Base-by-base conservation (phyloP, 35 echinoderm and acorn worm genomes). In the Apostichopus japonicus region DNA sequence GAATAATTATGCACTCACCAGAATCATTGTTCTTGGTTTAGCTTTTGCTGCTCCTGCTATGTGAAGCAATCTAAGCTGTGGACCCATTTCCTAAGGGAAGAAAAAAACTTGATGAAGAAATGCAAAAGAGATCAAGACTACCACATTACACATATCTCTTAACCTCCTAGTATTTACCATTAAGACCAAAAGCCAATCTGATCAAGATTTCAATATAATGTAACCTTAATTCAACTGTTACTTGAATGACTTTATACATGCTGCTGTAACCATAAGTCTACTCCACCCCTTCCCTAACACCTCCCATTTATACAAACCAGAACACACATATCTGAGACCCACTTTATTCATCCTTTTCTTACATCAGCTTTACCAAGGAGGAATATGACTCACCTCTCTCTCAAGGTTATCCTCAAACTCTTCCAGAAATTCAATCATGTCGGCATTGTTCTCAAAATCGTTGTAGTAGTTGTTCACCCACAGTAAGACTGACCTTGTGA, bases 381-480 rank as follows among this genome's bases (percentile, higher is more conserved):
- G 65, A 6, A 55, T 9, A 15, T 83, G 19, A 61, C 2, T 94
- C 83, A 99, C 97, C 95, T 95, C 91, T 96, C 92, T 93, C 89
- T 99, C 97, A 84, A 99, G 90, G 73, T 93, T 65, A 84, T 99
- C 97, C 91, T 99, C 97, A 95, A 99, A 99, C n/a, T 92, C 78
- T 90, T 99, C 97, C 65, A 99, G 83, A 80, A 99, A 99, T 79
- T 99, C 97, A 7, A 99, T 96, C 97, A 99, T 99, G 58, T 96
- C 95, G 77, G 93, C 79, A 70, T 95, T 92, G 33, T 93, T 96
- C 90, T 99, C 97, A 95, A 99, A 99, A 84, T 99, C 97, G 86
- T 96, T 94, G 91, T 99, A 99, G 91, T 99, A 96, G 84, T 99
- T 99, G 87, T 99, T 99, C 10, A 99, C 97, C 97, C 97, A 99